Conservation (phyloP, 2,888 invertebrate species). For the Drymonia ruficornis region DNA sequence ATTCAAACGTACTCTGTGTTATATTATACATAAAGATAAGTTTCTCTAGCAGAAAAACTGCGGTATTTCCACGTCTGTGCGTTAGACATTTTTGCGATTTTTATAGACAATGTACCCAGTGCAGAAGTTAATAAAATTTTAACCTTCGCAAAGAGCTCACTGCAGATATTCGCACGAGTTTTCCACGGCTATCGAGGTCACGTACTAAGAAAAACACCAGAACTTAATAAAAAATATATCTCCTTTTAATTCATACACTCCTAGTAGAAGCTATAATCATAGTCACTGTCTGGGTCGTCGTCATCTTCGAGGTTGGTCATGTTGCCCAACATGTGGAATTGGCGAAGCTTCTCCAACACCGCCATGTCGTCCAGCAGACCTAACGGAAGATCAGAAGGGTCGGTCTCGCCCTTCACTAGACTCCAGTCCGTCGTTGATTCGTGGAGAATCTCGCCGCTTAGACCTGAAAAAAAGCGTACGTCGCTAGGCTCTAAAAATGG, state of each 20-base stretch:
- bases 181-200: no score
- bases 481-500: no score
- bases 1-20: no score
- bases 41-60: no score
- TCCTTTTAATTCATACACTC: slow-evolving; percentile 38
- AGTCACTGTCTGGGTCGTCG: slow-evolving; percentile 59
- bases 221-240: slow-evolving; percentile 7
- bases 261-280: slow-evolving; percentile 73
- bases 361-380: slow-evolving; percentile 52
- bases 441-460: slow-evolving; percentile 60
- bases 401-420: slow-evolving; percentile 53
- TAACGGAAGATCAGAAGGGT: slow-evolving; percentile 50
- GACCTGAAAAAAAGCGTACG: slow-evolving; percentile 44
- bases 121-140: no score
- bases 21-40: no score
- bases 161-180: no score
- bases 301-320: slow-evolving; percentile 57
- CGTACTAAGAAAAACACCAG: no score
- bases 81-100: no score
- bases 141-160: no score
- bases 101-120: no score
- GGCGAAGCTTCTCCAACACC: slow-evolving; percentile 64
- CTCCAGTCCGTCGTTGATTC: slow-evolving; percentile 68
- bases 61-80: no score
- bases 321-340: slow-evolving; percentile 66